These are phyloP conservation scores for Rhynchomys soricoides DNA, from an alignment of 2,113 vertebrate species.

Conservation along the genomic window DNA sequence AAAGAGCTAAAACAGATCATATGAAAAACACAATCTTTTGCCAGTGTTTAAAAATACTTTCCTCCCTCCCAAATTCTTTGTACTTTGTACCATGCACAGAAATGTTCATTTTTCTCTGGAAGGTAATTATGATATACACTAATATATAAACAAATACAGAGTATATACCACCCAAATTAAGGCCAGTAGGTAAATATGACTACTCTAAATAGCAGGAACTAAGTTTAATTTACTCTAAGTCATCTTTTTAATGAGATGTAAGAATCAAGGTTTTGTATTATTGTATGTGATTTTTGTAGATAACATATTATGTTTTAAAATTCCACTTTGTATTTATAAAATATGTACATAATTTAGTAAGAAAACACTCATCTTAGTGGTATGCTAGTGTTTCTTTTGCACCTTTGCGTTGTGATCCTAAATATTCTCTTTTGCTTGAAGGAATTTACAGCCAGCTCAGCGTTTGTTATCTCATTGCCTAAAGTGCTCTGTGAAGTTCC, in stretches of 20 bases:
- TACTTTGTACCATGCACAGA: background rate
- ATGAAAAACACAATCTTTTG: conserved; percentile 56
- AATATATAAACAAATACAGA: background rate
- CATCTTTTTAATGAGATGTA: background rate
- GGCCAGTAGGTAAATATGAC: background rate
- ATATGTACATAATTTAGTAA: background rate
- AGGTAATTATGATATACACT: background rate
- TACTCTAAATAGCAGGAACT: background rate
- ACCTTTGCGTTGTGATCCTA: conserved; percentile 23
- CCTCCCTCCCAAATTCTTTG: conserved; percentile 6
- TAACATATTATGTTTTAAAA: background rate
- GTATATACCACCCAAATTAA: background rate
- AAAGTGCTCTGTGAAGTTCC: conserved; percentile 50
- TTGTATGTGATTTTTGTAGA: background rate
- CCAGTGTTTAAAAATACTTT: conserved; percentile 6
- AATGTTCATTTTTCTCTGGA: background rate
- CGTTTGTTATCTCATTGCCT: conserved; percentile 49
- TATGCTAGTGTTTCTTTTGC: conserved; percentile 21
- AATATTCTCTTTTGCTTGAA: conserved; percentile 36
- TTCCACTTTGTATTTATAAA: background rate
- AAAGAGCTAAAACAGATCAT: conserved; percentile 64
- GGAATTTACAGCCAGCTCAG: conserved; percentile 35
- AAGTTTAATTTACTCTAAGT: background rate
- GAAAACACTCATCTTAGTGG: background rate
- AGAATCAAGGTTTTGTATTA: background rate